A percentile compares a stretch with the other conserved stretches of the same genome.
Evolutionary conservation across 2,113 vertebrate genomes (phyloP).

Genomic region (Zosterops borbonicus): DNA sequence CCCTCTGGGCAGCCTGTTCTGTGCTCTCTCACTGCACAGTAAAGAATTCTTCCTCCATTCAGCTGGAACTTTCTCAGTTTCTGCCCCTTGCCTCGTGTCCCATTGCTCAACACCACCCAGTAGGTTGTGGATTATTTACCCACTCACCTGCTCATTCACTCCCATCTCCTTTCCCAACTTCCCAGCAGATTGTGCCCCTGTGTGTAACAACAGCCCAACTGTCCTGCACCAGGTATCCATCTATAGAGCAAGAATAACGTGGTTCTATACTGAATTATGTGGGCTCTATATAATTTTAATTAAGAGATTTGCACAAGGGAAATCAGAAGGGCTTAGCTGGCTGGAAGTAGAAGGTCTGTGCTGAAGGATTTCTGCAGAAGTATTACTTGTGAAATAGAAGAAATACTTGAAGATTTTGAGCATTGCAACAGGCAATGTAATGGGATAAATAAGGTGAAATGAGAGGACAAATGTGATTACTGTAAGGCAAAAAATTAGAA

Average conservation of each 20-base stretch:
- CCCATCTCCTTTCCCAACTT: neutral
- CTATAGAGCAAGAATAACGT: neutral
- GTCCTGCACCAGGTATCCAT: neutral
- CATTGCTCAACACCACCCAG: neutral
- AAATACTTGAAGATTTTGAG: neutral
- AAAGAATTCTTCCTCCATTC: neutral
- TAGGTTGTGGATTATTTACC: neutral
- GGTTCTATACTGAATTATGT: neutral
- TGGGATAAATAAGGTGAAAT: neutral
- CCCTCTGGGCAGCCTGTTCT: neutral
- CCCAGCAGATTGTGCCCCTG: accelerated
- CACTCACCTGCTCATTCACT: neutral
- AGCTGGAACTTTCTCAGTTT: neutral
- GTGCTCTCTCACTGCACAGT: neutral
- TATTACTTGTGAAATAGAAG: neutral
- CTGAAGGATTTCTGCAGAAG: neutral
- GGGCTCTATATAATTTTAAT: neutral
- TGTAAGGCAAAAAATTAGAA: neutral
- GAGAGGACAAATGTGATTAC: neutral
- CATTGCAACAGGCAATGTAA: neutral
- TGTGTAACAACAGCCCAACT: accelerated
- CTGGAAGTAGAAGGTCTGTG: neutral
- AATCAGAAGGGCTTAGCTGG: neutral
- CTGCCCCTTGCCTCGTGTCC: neutral
- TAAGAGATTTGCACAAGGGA: neutral